Base-by-base conservation (phyloP, 2,797 vertebrate genomes). In the Chelonia mydas region DNA sequence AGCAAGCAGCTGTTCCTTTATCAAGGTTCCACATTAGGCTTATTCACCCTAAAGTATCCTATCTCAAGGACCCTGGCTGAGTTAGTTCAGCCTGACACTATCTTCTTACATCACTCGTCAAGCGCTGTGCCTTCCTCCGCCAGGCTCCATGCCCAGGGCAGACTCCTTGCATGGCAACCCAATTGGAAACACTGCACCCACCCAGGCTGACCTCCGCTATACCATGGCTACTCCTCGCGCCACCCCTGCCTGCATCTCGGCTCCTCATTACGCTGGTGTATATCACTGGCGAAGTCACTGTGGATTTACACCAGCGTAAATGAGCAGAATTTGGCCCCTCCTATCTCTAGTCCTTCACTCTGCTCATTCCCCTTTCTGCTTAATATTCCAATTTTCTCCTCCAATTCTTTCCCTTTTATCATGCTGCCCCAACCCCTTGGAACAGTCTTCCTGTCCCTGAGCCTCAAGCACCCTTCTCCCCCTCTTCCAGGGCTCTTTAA, bases 111-210 rank as follows among this genome's bases (percentile, higher is more conserved):
- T 51, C 95, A 95, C 80, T 57, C 84, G 83, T 78, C 4, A 6
- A 74, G 27, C 37, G 3, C 31, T 28, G 19, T 0, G 0, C 31
- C 49, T 17, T 0, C 5, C 23, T 6, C 5, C 54, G 5, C 2
- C 0, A 0, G 41, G 37, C 1, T 2, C 28, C 7, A 1, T 12
- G 15, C 3, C 37, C 85, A 81, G 8, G 49, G 81, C 10, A 89
- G 5, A 68, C 55, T 10, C 54, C 50, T 86, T 89, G 81, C 83
- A 65, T 7, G 47, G 55, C 61, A 53, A 33, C 86, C 12, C 49
- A 78, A 23, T 0, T 33, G 77, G 74, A 59, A 47, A 77, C 45
- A 9, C 74, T 8, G 27, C 27, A 27, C 45, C 41, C 13, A 11
- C 45, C 15, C 27, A 31, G 45, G 27, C 5, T 8, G 27, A 31